These are phyloP conservation scores for Lipophrys pholis DNA, from an alignment of 2,113 vertebrate species.

Conservation along the genomic window DNA sequence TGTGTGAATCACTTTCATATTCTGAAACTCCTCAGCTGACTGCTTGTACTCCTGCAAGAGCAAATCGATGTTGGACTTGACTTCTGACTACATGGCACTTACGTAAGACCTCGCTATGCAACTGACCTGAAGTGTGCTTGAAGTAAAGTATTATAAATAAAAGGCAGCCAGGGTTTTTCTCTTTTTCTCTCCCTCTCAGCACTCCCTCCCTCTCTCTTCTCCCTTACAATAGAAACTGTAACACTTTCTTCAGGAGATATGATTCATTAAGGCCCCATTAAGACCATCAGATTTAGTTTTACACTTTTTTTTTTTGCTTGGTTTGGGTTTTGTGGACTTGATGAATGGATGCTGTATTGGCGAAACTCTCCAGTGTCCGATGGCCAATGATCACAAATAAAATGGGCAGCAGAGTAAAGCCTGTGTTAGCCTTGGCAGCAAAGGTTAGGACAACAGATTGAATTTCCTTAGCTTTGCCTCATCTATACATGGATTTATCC, in stretches of 20 bases:
- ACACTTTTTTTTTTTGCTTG: constrained; percentile 26
- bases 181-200: constrained; percentile 2
- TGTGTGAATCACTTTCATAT: constrained; percentile 1
- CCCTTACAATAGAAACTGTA: constrained; percentile 16
- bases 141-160: constrained; percentile 52
- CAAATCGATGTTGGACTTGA: constrained; percentile 65
- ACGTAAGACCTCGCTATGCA: constrained; percentile 49
- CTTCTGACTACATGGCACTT: constrained; percentile 49
- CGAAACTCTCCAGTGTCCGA: constrained; percentile 24
- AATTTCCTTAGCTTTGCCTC: constrained; percentile 67
- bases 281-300: constrained; percentile 35
- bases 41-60: constrained; percentile 44
- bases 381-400: constrained; percentile 47
- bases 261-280: constrained; percentile 21
- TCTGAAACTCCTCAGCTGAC: constrained; percentile 19
- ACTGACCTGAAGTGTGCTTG: constrained; percentile 58
- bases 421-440: constrained; percentile 40
- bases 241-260: constrained; percentile 5
- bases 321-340: constrained; percentile 21
- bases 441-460: constrained; percentile 74
- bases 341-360: constrained; percentile 41
- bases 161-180: constrained; percentile 24
- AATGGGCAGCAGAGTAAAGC: constrained; percentile 38
- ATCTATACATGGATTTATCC: constrained; percentile 75
- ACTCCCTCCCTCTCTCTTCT: background rate